Percentiles rank a stretch among this genome's conserved stretches.
Conservation (phyloP, 2,888 invertebrate species). For the Timema cristinae region DNA sequence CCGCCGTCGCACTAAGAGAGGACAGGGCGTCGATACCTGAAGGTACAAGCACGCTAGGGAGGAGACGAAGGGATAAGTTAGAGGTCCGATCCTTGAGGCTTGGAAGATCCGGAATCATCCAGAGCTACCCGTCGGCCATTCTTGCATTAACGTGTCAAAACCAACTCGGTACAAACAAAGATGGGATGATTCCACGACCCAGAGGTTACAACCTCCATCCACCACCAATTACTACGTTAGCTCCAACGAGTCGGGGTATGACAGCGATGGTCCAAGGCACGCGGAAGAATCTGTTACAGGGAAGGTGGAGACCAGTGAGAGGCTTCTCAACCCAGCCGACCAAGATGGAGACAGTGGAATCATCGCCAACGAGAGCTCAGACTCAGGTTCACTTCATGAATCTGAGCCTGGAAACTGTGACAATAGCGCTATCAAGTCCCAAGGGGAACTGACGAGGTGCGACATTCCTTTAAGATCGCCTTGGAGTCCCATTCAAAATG, state of each 20-base stretch:
- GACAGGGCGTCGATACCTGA: constrained; percentile 37
- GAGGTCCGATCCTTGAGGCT: constrained; percentile 17
- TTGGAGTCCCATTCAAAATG: no score
- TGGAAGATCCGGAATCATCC: no score
- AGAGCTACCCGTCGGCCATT: no score
- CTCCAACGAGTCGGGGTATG: constrained; percentile 80
- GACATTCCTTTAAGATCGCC: no score
- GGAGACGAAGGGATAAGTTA: constrained; percentile 32
- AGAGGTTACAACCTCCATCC: constrained; percentile 27
- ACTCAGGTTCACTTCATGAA: constrained; percentile 42
- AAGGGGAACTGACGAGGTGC: no score
- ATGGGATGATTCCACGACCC: constrained; percentile 11
- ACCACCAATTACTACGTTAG: constrained; percentile 58
- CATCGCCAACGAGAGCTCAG: constrained; percentile 37
- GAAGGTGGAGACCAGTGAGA: constrained; percentile 27
- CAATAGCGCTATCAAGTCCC: not conserved
- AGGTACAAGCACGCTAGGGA: constrained; percentile 43
- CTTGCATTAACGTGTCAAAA: constrained; percentile 26
- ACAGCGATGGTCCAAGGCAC: constrained; percentile 62
- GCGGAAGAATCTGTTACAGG: constrained; percentile 31
- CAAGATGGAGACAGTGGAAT: constrained; percentile 40
- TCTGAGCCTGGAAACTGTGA: constrained; percentile 41
- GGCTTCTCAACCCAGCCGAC: constrained; percentile 42
- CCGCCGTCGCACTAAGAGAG: constrained; percentile 35
- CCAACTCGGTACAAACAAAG: not conserved